Conservation (phyloP, 2,888 invertebrate genomes). For the Lagria hirta region DNA sequence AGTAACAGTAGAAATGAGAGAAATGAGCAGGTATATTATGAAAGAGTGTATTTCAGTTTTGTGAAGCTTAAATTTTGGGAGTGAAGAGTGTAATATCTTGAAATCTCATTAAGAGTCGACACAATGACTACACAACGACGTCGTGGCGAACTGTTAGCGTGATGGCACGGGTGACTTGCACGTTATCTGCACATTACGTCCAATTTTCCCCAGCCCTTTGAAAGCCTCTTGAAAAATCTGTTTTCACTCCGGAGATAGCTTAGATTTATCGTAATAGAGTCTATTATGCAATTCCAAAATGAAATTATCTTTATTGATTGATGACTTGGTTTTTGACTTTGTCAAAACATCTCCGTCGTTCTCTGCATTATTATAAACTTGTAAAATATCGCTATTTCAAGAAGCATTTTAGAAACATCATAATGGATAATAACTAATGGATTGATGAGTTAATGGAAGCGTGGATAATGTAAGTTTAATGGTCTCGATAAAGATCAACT, state of each 20-base stretch:
- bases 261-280: constrained; percentile 40
- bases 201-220: constrained; percentile 27
- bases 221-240: constrained; percentile 42
- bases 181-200: constrained; percentile 43
- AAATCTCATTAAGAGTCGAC: constrained; percentile 41
- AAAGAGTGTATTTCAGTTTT: too few species aligned
- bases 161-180: constrained; percentile 47
- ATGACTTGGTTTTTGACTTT: constrained; percentile 50
- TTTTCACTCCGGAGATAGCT: constrained; percentile 42
- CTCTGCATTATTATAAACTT: constrained; percentile 41
- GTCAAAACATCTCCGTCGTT: constrained; percentile 40
- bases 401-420: constrained; percentile 36
- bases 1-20: too few species aligned
- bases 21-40: too few species aligned
- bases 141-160: constrained; percentile 31
- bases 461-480: constrained; percentile 41
- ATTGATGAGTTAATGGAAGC: constrained; percentile 45
- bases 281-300: constrained; percentile 48
- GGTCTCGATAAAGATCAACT: constrained; percentile 38
- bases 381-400: constrained; percentile 39
- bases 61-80: too few species aligned
- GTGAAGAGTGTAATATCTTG: too few species aligned
- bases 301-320: constrained; percentile 50
- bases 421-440: constrained; percentile 44
- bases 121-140: constrained; percentile 34